These are phyloP conservation scores for Acipenser ruthenus DNA, from an alignment of 2,797 vertebrate genomes.

Conservation along the genomic window DNA sequence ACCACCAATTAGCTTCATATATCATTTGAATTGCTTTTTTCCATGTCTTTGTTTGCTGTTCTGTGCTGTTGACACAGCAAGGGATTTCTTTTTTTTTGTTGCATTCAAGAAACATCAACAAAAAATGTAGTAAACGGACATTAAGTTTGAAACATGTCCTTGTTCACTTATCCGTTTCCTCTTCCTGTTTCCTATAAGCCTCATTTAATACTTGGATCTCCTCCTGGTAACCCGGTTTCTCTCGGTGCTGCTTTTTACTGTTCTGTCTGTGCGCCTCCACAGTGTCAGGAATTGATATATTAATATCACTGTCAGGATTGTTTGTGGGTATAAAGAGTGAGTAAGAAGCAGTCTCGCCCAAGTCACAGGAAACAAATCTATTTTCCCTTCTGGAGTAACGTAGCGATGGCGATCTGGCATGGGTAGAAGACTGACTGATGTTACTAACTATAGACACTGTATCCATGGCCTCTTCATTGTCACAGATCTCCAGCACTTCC, in stretches of 20 bases:
- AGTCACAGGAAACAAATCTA: constrained; percentile 89
- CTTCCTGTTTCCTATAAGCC: constrained; percentile 74
- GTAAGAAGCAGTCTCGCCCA: constrained; percentile 90
- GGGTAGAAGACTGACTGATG: constrained; percentile 92
- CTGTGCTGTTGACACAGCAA: no score
- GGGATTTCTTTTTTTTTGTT: no score
- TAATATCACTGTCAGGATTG: constrained; percentile 74
- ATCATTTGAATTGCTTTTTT: no score
- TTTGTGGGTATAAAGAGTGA: constrained; percentile 84
- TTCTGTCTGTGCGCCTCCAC: constrained; percentile 92
- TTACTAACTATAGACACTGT: constrained; percentile 95
- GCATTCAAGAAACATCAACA: no score
- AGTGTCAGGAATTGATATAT: constrained; percentile 93
- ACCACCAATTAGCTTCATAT: no score
- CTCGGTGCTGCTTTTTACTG: constrained; percentile 73
- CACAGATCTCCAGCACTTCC: constrained; percentile 96
- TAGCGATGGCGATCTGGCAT: constrained; percentile 85
- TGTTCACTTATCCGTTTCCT: constrained; percentile 19
- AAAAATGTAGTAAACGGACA: no score
- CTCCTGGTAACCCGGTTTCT: constrained; percentile 75
- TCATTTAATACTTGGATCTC: constrained; percentile 91
- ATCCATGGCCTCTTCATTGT: constrained; percentile 90
- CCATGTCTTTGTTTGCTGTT: no score
- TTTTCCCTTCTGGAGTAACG: constrained; percentile 91
- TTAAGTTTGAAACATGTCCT: no score